phyloP scores from a whole-genome alignment of 64 coral and sea anemone genomes.

The Anthopleura sola region DNA sequence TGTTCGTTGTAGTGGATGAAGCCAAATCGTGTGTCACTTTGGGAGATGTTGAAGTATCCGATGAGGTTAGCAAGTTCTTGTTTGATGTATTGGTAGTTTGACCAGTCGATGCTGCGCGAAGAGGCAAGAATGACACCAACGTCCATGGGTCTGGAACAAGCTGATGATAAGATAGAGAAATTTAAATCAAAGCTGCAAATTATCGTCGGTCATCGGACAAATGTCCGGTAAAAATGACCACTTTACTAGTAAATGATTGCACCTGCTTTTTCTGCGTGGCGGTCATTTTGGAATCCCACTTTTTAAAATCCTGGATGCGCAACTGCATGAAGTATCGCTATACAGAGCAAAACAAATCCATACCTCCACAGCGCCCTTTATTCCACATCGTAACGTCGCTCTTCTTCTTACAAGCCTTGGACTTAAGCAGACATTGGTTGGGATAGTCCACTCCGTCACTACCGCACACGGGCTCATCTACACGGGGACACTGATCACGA shows the following conservation, averaged over 20 bases:
- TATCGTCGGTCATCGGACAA: too few species aligned
- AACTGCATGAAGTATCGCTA: too few species aligned
- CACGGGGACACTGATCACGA: conserved; percentile 52
- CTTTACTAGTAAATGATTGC: too few species aligned
- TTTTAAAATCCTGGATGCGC: too few species aligned
- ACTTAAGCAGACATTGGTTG: conserved; percentile 69
- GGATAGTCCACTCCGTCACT: conserved; percentile 67
- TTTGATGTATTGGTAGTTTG: conserved; percentile 73
- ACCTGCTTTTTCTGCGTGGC: too few species aligned
- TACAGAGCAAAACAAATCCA: too few species aligned
- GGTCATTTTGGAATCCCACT: too few species aligned
- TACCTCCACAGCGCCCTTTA: conserved; percentile 77
- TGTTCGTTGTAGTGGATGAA: conserved; percentile 72
- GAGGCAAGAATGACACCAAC: conserved; percentile 71
- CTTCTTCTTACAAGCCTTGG: conserved; percentile 56
- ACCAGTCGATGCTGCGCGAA: conserved; percentile 55
- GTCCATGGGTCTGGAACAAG: conserved; percentile 61
- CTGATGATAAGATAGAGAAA: neutral
- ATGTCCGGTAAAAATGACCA: too few species aligned
- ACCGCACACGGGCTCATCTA: conserved; percentile 75
- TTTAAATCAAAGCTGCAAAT: neutral
- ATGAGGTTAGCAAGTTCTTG: conserved; percentile 54
- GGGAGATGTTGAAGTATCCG: conserved; percentile 72
- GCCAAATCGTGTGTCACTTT: conserved; percentile 70
- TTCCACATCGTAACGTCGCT: conserved; percentile 47